Evolutionary conservation across 1,140 invertebrate species (phyloP), one percentile per base, ranked within the genome.

Genomic region (Drosophila ogumai): DNA sequence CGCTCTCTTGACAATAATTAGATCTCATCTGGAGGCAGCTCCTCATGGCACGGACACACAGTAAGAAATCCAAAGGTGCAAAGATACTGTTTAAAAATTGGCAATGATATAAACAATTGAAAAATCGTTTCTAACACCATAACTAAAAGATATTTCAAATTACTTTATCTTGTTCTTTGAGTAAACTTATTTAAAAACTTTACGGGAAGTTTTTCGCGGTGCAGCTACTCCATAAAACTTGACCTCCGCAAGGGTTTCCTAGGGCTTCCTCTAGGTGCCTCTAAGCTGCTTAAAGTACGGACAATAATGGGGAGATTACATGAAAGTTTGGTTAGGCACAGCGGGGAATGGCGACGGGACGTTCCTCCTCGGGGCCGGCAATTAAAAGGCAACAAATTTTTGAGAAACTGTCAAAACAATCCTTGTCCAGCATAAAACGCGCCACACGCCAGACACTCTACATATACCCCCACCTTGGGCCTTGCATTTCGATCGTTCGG

Each of bases 321-420:
- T 58, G 78, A 82, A 85, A 69, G 61, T 79, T 73, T 59, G 52
- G 31, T 25, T 59, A 22, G 36, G 46, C 68, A 36, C 55, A 41
- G 68, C 67, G 44, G 66, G 67, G 31, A 3, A n/a, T 22, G 19
- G 44, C 32, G 25, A 36, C 13, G 49, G 10, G 32, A 34, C 7
- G 34, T 52, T 13, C 7, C 49, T 36, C 34, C 40, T 19, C 25
- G 15, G 41, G 38, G 57, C 52, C 28, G 40, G 72, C 82, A 87
- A 88, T 84, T 87, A 84, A 88, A 87, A 88, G 34, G 47, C 85
- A 65, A 87, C 82, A 88, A 87, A 82, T 88, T 80, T 87, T 88
- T 84, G 66, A 88, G 69, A 87, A 90, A 67, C 76, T 88, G 82
- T 87, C 84, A 87, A 88, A 87, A 87, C 77, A 87, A 80, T 77